Evolutionary conservation across 2,888 invertebrate species (phyloP).

Genomic region (Microctonus aethiopoides): DNA sequence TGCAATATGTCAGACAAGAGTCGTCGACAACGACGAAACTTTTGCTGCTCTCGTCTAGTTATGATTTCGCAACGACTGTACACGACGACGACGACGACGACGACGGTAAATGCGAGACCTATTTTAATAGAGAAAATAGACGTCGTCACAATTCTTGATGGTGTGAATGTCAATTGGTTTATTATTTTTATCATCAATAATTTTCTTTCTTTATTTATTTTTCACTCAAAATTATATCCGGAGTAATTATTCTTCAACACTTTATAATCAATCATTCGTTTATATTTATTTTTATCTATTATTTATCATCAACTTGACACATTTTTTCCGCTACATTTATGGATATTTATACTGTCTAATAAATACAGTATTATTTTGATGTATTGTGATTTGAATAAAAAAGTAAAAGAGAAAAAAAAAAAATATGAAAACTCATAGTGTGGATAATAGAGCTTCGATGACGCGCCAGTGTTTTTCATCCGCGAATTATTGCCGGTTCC

Average conservation of each 20-base stretch:
- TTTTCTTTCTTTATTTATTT: conserved; percentile 7
- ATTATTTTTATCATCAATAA: conserved; percentile 26
- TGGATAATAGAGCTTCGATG: conserved; percentile 60
- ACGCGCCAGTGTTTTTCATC: conserved; percentile 61
- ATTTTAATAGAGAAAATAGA: neutral
- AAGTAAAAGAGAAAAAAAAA: neutral
- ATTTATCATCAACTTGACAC: neutral
- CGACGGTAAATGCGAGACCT: neutral
- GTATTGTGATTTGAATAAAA: neutral
- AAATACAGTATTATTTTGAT: neutral
- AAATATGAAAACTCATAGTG: conserved; percentile 20
- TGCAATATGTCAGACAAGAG: neutral
- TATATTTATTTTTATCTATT: too few species aligned
- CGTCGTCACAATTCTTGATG: too few species aligned
- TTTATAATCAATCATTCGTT: too few species aligned
- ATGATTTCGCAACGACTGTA: conserved; percentile 52
- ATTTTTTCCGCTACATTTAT: neutral
- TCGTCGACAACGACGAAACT: conserved; percentile 42
- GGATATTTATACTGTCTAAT: too few species aligned
- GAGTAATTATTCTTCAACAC: too few species aligned
- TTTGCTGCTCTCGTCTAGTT: conserved; percentile 56
- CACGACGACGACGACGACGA: neutral
- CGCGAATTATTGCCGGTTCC: conserved; percentile 63
- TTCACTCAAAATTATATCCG: neutral
- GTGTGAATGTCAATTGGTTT: conserved; percentile 48